Base-by-base conservation (phyloP, 2,797 vertebrate species). In the Dallia pectoralis region DNA sequence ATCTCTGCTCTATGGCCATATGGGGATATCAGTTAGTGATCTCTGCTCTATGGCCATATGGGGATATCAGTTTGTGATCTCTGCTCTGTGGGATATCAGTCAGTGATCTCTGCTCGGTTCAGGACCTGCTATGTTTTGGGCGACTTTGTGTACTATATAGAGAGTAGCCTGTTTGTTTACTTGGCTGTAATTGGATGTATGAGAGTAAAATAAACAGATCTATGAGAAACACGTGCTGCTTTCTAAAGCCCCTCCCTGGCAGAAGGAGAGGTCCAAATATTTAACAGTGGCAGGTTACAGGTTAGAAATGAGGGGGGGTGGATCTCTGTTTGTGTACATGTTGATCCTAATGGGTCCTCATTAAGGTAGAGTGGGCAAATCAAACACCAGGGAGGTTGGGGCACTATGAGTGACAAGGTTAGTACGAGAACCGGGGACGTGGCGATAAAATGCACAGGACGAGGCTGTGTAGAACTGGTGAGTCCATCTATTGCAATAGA, bases 211-310 rank as follows among this genome's bases (percentile, higher is more conserved):
- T 85, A 93, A 93, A 92, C 87, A 80, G 29, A 80, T 69, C 77
- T 86, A 89, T 79, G 82, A 91, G 86, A 79, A 93, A 92, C 90
- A 91, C 88, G 90, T 89, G 86, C 84, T 63, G 71, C 89, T 92
- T 93, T 91, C 91, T 92, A 89, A 88, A 86, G 86, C 80, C 76
- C 82, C 75, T 81, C 76, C 83, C 77, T 82, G 74, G 75, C 81
- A 86, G 87, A 86, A 88, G 87, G 62, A 0, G 0, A 75, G 84
- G 83, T 89, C 84, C 72, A 87, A 82, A 67, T 79, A 27, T 76
- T 85, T 80, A 83, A 67, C 5, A 4, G 51, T 47, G 77, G 65
- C 14, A 44, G 11, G 65, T 73, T 67, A 61, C 22, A 11, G 73
- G 71, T 65, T 64, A 74, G 72, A 73, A 73, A 79, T 49, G 74